Conservation (phyloP, 2,888 invertebrate species). For the Cephus spinipes region DNA sequence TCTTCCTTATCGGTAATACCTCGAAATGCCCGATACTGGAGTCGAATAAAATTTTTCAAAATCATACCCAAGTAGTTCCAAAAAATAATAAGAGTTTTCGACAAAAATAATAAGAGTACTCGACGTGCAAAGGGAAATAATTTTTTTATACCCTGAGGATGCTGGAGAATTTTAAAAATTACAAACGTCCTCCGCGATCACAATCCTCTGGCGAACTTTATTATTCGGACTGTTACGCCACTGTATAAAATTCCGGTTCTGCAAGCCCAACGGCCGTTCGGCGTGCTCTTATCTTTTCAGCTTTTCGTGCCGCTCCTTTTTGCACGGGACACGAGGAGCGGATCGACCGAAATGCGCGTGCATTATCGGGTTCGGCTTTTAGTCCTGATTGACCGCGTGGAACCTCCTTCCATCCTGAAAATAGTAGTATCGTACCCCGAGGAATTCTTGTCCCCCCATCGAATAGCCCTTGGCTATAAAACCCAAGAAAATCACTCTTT, state of each 20-base stretch:
- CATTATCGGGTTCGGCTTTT: conserved; percentile 36
- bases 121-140: background rate
- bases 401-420: background rate
- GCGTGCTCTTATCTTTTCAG: conserved; percentile 26
- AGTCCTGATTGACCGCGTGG: background rate
- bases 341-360: conserved; percentile 33
- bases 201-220: conserved; percentile 11
- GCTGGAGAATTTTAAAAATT: background rate
- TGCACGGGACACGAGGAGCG: conserved; percentile 17
- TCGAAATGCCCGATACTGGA: background rate
- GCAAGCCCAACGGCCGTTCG: conserved; percentile 44
- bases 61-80: background rate
- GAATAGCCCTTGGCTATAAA: background rate
- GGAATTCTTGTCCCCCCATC: background rate
- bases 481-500: background rate
- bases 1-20: conserved; percentile 49
- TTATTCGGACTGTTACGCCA: conserved; percentile 56
- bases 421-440: background rate
- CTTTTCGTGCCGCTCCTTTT: conserved; percentile 19
- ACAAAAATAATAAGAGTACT: background rate
- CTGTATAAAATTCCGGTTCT: conserved; percentile 64
- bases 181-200: background rate
- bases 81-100: background rate
- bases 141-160: background rate
- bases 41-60: background rate